Evolutionary conservation across 1,140 invertebrate genomes (phyloP).

Genomic region (Phymastichus coffea): DNA sequence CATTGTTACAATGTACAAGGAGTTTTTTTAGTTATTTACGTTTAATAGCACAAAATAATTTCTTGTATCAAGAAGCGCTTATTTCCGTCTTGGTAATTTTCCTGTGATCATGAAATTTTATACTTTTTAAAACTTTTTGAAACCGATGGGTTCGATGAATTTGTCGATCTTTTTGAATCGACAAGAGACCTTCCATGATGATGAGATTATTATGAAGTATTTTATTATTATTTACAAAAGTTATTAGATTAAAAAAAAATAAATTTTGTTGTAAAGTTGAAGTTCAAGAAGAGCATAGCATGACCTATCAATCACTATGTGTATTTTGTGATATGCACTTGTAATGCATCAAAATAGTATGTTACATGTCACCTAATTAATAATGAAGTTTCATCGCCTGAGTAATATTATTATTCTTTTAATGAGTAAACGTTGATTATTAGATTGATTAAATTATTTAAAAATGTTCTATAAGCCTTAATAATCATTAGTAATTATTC

Average conservation of each 20-base stretch:
- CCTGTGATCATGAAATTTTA: conserved; percentile 19
- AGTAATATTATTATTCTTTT: too few species aligned
- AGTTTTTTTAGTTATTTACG: background rate
- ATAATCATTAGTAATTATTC: background rate
- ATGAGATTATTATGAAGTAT: conserved; percentile 38
- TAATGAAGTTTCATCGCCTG: background rate
- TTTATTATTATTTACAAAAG: too few species aligned
- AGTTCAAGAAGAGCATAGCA: background rate
- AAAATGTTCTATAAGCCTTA: too few species aligned
- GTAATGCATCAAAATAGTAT: background rate
- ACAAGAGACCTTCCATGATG: conserved; percentile 22
- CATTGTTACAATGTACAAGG: background rate
- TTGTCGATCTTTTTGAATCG: background rate
- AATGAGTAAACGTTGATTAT: too few species aligned
- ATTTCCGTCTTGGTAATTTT: conserved; percentile 9
- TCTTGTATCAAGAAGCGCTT: background rate
- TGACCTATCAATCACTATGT: conserved; percentile 10
- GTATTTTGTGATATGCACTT: conserved; percentile 8
- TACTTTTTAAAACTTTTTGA: background rate
- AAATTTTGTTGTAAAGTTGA: too few species aligned
- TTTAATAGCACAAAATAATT: conserved; percentile 11
- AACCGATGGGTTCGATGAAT: background rate
- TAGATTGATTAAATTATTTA: too few species aligned
- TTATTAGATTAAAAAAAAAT: too few species aligned
- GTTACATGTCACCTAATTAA: conserved; percentile 4